These are phyloP conservation scores for Cynodonichthys magdalenae DNA, from an alignment of 2,797 vertebrate species.

Conservation along the genomic window DNA sequence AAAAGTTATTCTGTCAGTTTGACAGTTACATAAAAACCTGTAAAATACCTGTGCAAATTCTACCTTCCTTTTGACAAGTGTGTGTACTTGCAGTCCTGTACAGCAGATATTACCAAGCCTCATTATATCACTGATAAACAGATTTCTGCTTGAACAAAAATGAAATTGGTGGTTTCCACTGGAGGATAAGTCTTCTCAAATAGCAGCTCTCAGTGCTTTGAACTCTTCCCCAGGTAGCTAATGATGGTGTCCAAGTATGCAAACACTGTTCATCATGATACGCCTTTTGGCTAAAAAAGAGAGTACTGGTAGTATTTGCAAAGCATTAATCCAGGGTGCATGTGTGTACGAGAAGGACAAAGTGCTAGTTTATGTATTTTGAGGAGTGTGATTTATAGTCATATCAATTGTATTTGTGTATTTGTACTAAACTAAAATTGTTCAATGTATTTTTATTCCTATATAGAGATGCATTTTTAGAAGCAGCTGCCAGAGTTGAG, in stretches of 20 bases:
- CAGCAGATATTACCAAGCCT: slow-evolving; percentile 32
- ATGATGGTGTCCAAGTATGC: slow-evolving; percentile 57
- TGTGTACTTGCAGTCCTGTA: slow-evolving; percentile 5
- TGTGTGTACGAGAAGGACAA: slow-evolving; percentile 3
- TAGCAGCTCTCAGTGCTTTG: slow-evolving; percentile 56
- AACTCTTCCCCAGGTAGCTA: slow-evolving; percentile 62
- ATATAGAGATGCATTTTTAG: not conserved
- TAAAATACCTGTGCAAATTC: no score
- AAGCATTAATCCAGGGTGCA: slow-evolving; percentile 48
- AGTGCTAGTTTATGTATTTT: not conserved
- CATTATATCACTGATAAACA: slow-evolving; percentile 73
- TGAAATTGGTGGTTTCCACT: slow-evolving; percentile 42
- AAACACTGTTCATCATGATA: slow-evolving; percentile 70
- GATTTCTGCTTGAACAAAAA: slow-evolving; percentile 54
- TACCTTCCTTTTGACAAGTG: not conserved
- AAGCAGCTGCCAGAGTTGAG: not conserved
- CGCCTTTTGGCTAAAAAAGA: slow-evolving; percentile 55
- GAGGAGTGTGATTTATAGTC: not conserved
- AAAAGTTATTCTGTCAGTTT: no score
- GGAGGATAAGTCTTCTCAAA: slow-evolving; percentile 56
- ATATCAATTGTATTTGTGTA: not conserved
- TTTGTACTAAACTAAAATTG: not conserved
- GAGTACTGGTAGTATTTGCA: slow-evolving; percentile 66
- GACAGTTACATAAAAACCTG: no score
- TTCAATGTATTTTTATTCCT: not conserved